Percentiles rank a stretch among this genome's conserved stretches.
phyloP scores from a whole-genome alignment of 1,140 invertebrate genomes.

The Drosophila pallidifrons region DNA sequence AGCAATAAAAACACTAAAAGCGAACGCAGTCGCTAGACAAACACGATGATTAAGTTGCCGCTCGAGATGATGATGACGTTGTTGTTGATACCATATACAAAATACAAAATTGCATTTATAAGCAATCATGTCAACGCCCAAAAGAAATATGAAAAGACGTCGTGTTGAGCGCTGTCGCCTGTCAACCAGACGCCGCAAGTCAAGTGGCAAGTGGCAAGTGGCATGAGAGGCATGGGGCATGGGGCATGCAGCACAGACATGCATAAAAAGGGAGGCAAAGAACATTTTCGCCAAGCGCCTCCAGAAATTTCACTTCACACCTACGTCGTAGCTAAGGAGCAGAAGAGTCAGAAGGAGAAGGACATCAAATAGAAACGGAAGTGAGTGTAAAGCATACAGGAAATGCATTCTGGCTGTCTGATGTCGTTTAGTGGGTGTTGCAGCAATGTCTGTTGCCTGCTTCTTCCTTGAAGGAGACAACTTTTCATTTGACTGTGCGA shows the following conservation, averaged over 20 bases:
- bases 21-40: conserved; percentile 3
- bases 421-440: conserved; percentile 31
- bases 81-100: conserved; percentile 67
- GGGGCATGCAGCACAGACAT: conserved; percentile 8
- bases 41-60: background rate
- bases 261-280: conserved; percentile 1
- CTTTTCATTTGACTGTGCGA: conserved; percentile 65
- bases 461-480: conserved; percentile 44
- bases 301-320: conserved; percentile 71
- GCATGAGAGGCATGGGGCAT: conserved; percentile 29
- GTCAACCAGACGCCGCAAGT: conserved; percentile 45
- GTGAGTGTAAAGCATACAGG: conserved; percentile 55
- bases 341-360: no score
- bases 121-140: conserved; percentile 79
- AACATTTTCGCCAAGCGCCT: conserved; percentile 48
- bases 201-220: conserved; percentile 51
- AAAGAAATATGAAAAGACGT: conserved; percentile 66
- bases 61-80: conserved; percentile 12
- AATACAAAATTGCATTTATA: conserved; percentile 76
- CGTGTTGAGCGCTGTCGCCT: conserved; percentile 33
- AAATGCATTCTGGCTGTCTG: conserved; percentile 60
- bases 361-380: conserved; percentile 77
- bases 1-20: conserved; percentile 52
- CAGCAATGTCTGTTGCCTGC: background rate
- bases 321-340: conserved; percentile 36